Conservation (phyloP, 2,797 vertebrate species). For the Bovichtus variegatus region DNA sequence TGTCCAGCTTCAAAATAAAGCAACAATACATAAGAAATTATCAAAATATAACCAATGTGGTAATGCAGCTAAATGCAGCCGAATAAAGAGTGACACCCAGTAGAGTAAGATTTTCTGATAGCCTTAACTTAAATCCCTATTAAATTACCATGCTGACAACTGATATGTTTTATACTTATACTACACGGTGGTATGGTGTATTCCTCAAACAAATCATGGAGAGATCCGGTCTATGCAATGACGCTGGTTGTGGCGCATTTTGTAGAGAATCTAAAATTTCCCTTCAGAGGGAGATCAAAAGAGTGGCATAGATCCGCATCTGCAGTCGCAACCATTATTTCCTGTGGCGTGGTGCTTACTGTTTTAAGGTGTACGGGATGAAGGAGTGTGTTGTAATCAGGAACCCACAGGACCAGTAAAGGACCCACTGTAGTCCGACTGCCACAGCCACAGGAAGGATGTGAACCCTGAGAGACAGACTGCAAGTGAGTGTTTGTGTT, state of each 20-base stretch:
- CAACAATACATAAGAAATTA: too few species aligned
- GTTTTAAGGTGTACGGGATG: conserved; percentile 44
- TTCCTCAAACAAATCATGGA: background rate
- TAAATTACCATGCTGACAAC: too few species aligned
- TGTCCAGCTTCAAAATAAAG: background rate
- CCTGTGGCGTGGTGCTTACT: conserved; percentile 43
- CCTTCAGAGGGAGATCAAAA: conserved; percentile 10
- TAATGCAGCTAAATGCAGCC: background rate
- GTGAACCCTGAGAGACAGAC: conserved; percentile 27
- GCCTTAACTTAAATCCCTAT: too few species aligned
- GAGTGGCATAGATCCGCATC: conserved; percentile 26
- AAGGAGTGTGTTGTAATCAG: conserved; percentile 41
- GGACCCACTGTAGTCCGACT: conserved; percentile 28
- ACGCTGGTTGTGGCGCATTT: background rate
- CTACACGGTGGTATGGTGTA: background rate
- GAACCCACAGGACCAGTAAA: conserved; percentile 48
- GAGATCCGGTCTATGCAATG: background rate
- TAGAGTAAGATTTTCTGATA: background rate
- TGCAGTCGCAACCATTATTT: conserved; percentile 40
- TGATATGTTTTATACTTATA: too few species aligned
- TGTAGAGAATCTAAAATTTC: conserved; percentile 12
- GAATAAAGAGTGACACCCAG: background rate
- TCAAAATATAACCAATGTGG: background rate
- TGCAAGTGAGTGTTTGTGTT: conserved; percentile 35
- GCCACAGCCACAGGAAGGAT: conserved; percentile 52